Base-by-base conservation (phyloP, 1,140 invertebrate species). In the Sipha flava region DNA sequence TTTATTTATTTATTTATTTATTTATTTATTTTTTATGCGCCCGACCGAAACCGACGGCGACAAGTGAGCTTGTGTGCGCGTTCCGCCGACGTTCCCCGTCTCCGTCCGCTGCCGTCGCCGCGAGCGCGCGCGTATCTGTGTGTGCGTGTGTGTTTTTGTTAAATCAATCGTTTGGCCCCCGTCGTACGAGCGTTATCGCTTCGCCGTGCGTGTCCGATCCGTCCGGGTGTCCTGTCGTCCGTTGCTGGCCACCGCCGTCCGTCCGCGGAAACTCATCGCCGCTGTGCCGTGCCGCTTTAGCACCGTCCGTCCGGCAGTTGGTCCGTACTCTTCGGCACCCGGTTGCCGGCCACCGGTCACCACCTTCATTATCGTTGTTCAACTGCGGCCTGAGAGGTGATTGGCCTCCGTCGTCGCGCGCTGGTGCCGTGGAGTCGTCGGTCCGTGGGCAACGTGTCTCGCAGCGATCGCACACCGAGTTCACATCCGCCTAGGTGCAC, bases 41-140 rank as follows among this genome's bases (percentile, higher is more conserved):
- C 47, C 70, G 70, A 73, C 70, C 70, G 47, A 73, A 72, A 72
- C 68, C 43, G 26, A 49, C 68, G 68, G 47, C 72, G 72, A 75
- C 72, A 75, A 75, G 72, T 75, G 72, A 75, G 72, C 54, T 21
- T 23, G 64, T 66, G 64, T 40, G 21, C 64, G 37, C 31, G 72
- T 75, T 14, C 72, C 31, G 29, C 62, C 57, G 26, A 10, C 29
- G 59, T 49, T 29, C 68, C 6, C 68, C 29, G 43, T 29, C 68
- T 10, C 70, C 18, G 43, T 29, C n/a, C 18, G 21, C 64, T 14
- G 12, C 64, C 37, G 23, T 45, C 68, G 47, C 47, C 18, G 68
- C 43, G 37, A 7, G 37, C 21, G n/a, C 12, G 26, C 0, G 12
- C n/a, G 26, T 40, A 3, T 64, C n/a, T 40, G 3, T 40, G n/a